Evolutionary conservation across 2,888 invertebrate species (phyloP).

Genomic region (Sipha maydis): DNA sequence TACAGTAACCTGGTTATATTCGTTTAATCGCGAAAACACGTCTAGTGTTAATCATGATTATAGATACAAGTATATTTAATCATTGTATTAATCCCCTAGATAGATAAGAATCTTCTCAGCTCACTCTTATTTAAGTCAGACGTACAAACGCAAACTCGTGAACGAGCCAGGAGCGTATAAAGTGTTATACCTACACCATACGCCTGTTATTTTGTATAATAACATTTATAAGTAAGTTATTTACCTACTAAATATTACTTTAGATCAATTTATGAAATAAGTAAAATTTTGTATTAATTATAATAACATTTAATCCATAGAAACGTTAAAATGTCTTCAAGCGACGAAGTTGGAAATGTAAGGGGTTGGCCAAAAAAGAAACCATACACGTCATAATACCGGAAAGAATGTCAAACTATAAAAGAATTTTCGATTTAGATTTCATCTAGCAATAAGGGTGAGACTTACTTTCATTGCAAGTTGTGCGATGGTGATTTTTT

Average conservation of each 20-base stretch:
- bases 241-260: no score
- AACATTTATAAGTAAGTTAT: no score
- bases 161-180: no score
- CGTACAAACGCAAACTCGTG: no score
- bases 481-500: constrained; percentile 6
- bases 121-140: no score
- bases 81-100: no score
- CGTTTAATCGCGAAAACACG: constrained; percentile 6
- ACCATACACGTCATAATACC: background rate
- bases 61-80: no score
- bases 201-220: no score
- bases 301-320: background rate
- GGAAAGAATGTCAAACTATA: background rate
- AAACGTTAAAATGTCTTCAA: constrained; percentile 4
- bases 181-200: no score
- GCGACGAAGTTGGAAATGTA: background rate
- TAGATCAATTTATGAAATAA: no score
- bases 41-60: background rate
- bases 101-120: no score
- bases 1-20: background rate
- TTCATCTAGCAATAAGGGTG: background rate
- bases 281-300: no score
- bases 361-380: constrained; percentile 11
- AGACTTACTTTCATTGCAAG: constrained; percentile 7
- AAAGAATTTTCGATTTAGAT: constrained; percentile 6